Conservation (phyloP, 2,797 vertebrate species). For the Lithobates pipiens region DNA sequence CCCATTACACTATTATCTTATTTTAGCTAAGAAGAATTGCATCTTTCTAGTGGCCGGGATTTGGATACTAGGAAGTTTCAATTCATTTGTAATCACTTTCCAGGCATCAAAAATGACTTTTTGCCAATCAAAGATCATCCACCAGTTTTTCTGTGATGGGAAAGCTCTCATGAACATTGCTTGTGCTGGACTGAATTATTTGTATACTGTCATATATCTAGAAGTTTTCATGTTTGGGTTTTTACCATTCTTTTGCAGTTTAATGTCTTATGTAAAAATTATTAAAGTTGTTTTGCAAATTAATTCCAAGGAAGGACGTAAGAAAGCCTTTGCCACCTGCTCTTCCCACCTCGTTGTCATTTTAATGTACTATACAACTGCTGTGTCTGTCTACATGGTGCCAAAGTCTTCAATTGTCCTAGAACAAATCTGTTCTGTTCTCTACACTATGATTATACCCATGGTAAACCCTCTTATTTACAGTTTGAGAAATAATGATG, state of each 20-base stretch:
- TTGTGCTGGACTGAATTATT: neutral
- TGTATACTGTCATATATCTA: neutral
- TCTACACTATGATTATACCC: neutral
- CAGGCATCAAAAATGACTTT: neutral
- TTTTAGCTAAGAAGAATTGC: neutral
- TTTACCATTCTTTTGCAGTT: neutral
- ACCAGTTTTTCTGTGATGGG: slow-evolving; percentile 10
- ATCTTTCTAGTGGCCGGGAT: neutral
- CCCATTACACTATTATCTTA: neutral
- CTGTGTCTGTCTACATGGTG: neutral
- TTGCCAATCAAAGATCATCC: neutral
- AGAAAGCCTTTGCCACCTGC: slow-evolving; percentile 11
- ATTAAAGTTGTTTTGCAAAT: neutral
- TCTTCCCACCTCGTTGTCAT: neutral
- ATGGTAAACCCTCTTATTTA: slow-evolving; percentile 9
- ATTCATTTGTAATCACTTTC: neutral
- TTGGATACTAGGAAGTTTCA: neutral
- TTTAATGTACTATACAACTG: neutral
- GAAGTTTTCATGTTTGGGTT: neutral
- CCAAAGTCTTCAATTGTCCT: neutral
- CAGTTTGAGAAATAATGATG: slow-evolving; percentile 8
- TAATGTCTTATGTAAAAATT: slow-evolving; percentile 10
- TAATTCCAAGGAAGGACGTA: neutral
- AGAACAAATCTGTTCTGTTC: neutral
- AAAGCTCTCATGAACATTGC: slow-evolving; percentile 11